Evolutionary conservation across 1,140 invertebrate genomes (phyloP), one percentile per base, ranked within the genome.

Genomic region (Aphaenogaster floridana): DNA sequence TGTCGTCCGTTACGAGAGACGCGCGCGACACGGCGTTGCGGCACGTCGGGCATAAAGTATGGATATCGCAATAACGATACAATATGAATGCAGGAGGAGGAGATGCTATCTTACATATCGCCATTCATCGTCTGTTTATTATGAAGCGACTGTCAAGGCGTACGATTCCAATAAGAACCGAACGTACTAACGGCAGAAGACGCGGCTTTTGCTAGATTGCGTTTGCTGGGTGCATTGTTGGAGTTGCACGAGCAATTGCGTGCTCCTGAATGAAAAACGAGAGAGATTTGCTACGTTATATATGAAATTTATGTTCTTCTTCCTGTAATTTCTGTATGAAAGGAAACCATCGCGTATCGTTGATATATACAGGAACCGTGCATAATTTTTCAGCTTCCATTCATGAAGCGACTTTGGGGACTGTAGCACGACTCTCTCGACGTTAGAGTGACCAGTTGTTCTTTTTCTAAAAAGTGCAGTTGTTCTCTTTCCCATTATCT

Each of bases 31-130:
- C 17, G 77, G 36, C 54, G 11, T n/a, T 59, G 54, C n/a, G 54
- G 48, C 17, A 79, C 48, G 21, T 17, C 42, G 52, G 45, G 59
- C 59, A 84, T 84, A 72, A 84, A 84, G 59, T 84, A 84, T 84
- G 80, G 54, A 76, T 84, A 84, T 84, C 57, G 54, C 54, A 84
- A 74, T 76, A 84, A 76, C 54, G 80, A 74, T 63, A 48, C 7
- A 86, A 42, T 36, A 42, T 45, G 84, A 81, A 83, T 36, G 50
- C 9, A 68, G 64, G n/a, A 50, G 66, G 28, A 34, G 9, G 36
- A 72, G 66, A 81, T 54, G 28, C 42, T 21, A 45, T 76, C 42
- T 71, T 61, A 72, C 5, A 36, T 36, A 63, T 74, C 69, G 52
- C 28, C 52, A 28, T 74, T 59, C 3, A 36, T 84, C 48, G 28